These are phyloP conservation scores for Platyscapa corneri DNA, from an alignment of 1,140 invertebrate genomes.

Conservation along the genomic window DNA sequence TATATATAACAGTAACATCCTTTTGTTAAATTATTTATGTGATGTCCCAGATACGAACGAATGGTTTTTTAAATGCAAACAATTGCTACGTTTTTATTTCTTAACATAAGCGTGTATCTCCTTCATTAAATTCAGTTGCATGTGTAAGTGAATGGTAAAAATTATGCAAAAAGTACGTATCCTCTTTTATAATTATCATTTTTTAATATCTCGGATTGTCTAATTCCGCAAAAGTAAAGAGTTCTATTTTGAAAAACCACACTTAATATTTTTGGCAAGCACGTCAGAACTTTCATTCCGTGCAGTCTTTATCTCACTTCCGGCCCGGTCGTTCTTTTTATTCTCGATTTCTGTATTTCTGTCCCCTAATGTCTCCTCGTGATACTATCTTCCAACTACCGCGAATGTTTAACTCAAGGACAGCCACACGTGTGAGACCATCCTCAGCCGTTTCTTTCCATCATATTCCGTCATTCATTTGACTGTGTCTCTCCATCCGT, in stretches of 20 bases:
- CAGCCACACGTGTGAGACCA: background rate
- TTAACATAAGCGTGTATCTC: no score
- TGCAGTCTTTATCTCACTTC: slow-evolving; percentile 3
- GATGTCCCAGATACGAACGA: no score
- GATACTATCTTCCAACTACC: background rate
- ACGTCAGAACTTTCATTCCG: slow-evolving; percentile 1
- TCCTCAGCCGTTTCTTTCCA: background rate
- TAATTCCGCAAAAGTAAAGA: background rate
- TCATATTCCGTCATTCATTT: no score
- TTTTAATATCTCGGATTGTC: background rate
- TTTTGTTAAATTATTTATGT: no score
- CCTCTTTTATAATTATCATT: background rate
- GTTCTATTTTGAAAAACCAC: background rate
- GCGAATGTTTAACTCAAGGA: background rate
- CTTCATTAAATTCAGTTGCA: no score
- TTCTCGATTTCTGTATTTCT: background rate
- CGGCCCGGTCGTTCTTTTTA: background rate
- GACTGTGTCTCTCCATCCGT: no score
- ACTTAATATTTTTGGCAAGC: background rate
- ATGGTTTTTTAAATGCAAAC: no score
- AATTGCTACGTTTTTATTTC: no score
- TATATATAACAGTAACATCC: no score
- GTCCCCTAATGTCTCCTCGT: background rate
- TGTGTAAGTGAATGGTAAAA: background rate
- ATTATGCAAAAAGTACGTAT: background rate